These are phyloP conservation scores for Pecten maximus DNA, from an alignment of 2,888 invertebrate genomes.

Conservation along the genomic window DNA sequence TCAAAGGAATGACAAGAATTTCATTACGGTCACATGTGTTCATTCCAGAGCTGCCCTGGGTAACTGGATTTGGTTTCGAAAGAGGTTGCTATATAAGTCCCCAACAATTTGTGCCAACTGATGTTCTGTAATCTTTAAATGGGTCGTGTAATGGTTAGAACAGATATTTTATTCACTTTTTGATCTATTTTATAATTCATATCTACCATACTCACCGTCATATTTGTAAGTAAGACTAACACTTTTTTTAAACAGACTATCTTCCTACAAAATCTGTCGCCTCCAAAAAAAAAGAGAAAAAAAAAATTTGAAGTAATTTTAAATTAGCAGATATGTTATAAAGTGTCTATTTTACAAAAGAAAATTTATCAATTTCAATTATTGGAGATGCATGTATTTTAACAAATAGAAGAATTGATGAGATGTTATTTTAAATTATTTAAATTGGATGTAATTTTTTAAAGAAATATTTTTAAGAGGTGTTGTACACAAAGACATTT, in stretches of 20 bases:
- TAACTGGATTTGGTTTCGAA: not conserved
- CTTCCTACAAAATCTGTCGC: not conserved
- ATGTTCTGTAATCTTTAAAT: not conserved
- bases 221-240: not conserved
- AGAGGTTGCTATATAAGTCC: not conserved
- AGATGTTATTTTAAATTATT: not conserved
- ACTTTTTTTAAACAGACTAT: not conserved
- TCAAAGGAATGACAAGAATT: not conserved
- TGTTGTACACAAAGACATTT: not conserved
- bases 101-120: conserved; percentile 21
- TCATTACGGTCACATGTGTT: not conserved
- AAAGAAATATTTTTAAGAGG: not conserved
- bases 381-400: not conserved
- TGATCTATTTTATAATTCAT: not conserved
- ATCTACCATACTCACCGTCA: not conserved
- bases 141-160: not conserved
- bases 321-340: too few species aligned
- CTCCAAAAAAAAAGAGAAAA: not conserved
- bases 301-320: too few species aligned
- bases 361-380: not conserved
- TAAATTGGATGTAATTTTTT: not conserved
- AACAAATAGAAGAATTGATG: not conserved
- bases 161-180: not conserved
- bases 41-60: not conserved
- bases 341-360: not conserved